Conservation (phyloP, 2,113 vertebrate species). For the Colistium nudipinnis region DNA sequence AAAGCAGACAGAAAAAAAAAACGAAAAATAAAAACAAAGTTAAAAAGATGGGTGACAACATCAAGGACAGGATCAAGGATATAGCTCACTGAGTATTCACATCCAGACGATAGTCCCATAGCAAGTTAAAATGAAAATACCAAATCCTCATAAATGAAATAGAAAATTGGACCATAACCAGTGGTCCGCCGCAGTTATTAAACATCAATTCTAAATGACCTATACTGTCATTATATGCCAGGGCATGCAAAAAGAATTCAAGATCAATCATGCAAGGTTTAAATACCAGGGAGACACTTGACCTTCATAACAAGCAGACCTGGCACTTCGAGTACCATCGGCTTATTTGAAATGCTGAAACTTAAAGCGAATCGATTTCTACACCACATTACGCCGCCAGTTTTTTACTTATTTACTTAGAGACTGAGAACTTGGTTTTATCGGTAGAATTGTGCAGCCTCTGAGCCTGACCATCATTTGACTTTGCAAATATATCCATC, state of each 20-base stretch:
- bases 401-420: background rate
- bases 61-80: background rate
- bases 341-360: background rate
- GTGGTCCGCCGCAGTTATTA: background rate
- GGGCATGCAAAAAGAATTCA: background rate
- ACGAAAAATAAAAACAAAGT: background rate
- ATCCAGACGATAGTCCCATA: slow-evolving; percentile 5
- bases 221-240: slow-evolving; percentile 10
- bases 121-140: slow-evolving; percentile 17
- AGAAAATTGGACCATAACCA: slow-evolving; percentile 8
- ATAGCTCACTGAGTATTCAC: slow-evolving; percentile 21
- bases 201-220: too few relatives aligned
- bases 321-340: background rate
- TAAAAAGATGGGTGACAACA: slow-evolving; percentile 1
- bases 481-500: slow-evolving; percentile 1
- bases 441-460: background rate
- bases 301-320: background rate
- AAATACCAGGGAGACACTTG: too few relatives aligned
- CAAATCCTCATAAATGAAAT: slow-evolving; percentile 25
- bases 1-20: background rate
- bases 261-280: background rate
- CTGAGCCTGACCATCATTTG: slow-evolving; percentile 6
- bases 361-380: background rate
- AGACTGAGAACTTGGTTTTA: background rate
- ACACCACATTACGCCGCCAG: background rate